Evolutionary conservation across 2,888 invertebrate genomes (phyloP), one percentile per base, ranked within the genome.

Genomic region (Watsonalla cultraria): DNA sequence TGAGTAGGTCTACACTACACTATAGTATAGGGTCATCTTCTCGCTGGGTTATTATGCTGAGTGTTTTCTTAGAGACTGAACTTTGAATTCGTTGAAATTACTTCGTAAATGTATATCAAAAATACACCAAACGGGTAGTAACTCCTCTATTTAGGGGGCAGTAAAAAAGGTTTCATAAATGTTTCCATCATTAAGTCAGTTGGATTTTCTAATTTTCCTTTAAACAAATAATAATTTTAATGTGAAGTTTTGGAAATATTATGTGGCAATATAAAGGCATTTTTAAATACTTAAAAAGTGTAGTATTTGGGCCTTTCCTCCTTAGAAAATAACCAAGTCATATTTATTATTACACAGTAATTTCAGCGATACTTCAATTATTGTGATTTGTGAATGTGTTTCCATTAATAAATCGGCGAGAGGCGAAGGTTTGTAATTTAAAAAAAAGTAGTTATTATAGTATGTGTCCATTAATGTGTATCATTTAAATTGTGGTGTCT

Each of bases 401-500:
- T 62, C 59, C 57, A 61, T 62, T 71, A 67, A 73, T 82, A 82
- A 83, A 81, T 84, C 87, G 81, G 87, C 83, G 78, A 79, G 84
- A 82, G 82, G 81, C 57, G 62, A 67, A 62, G 55, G 64, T 72
- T 74, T 80, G 80, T 86, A 84, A 84, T 81, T 81, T n/a, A n/a
- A n/a, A n/a, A 73, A 74, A 81, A 72, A 70, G 82, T 85, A 89
- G 89, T 70, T 70, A 76, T 72, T 74, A 82, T 85, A 87, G 83
- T 88, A 74, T 84, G 83, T 90, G 90, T 90, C 90, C 90, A 89
- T 90, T 74, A 82, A 87, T 89, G 86, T 88, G 81, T 87, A 82
- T 90, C 80, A 85, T 86, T 88, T 89, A 85, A 85, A 87, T 86
- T 85, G 90, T 90, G 90, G 90, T 90, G 90, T 90, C 90, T 90